Percentiles rank a stretch among this genome's conserved stretches.
Evolutionary conservation across 2,797 vertebrate genomes (phyloP).

Genomic region (Peromyscus eremicus): DNA sequence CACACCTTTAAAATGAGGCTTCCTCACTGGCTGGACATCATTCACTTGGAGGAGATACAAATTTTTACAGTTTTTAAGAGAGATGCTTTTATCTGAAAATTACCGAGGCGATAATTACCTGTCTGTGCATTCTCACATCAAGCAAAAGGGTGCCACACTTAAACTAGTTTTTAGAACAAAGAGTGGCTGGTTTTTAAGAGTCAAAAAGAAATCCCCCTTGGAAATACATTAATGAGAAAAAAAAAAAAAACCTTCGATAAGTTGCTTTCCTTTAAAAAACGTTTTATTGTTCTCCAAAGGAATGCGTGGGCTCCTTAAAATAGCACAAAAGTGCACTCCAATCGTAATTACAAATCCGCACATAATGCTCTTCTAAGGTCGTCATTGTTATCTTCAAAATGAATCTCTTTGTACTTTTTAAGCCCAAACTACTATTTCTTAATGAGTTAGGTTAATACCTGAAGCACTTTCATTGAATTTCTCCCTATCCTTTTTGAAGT

Average conservation of each 20-base stretch:
- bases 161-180: conserved; percentile 52
- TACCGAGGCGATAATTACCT: conserved; percentile 68
- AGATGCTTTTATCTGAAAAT: conserved; percentile 70
- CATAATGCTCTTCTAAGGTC: conserved; percentile 50
- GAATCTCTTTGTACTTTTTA: conserved; percentile 54
- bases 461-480: conserved; percentile 37
- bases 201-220: conserved; percentile 37
- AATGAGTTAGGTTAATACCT: conserved; percentile 31
- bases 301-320: conserved; percentile 45
- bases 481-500: background rate
- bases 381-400: conserved; percentile 62
- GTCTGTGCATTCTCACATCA: conserved; percentile 66
- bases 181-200: conserved; percentile 63
- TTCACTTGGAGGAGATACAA: conserved; percentile 78
- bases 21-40: conserved; percentile 78
- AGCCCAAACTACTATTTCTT: conserved; percentile 2
- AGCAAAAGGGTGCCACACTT: conserved; percentile 11
- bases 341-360: conserved; percentile 42
- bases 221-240: conserved; percentile 57
- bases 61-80: conserved; percentile 67
- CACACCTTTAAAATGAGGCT: conserved; percentile 83
- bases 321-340: conserved; percentile 52
- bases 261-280: conserved; percentile 45
- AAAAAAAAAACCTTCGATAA: conserved; percentile 12
- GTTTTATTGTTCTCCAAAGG: conserved; percentile 29